phyloP scores from a whole-genome alignment of 2,888 invertebrate genomes.

The Acleris emargana region DNA sequence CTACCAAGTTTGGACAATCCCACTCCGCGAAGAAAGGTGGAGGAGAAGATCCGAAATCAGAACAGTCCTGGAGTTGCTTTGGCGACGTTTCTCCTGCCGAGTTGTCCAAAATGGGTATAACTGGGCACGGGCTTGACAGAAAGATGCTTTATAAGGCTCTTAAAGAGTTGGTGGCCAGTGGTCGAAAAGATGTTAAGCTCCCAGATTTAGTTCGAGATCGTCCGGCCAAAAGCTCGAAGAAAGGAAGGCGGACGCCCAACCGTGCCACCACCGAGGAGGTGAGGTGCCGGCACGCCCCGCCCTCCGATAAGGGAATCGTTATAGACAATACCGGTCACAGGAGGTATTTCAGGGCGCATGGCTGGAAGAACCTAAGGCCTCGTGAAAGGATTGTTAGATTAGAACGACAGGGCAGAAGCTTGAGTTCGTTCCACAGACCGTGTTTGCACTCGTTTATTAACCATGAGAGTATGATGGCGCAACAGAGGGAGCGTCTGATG shows the following conservation, averaged over 20 bases:
- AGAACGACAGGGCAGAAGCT: constrained; percentile 61
- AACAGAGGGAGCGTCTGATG: constrained; percentile 50
- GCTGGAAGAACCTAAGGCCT: constrained; percentile 55
- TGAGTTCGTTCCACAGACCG: constrained; percentile 73
- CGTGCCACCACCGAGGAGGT: constrained; percentile 41
- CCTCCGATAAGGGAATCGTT: constrained; percentile 66
- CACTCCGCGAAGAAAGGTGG: constrained; percentile 31
- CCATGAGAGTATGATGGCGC: constrained; percentile 59
- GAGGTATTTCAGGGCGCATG: constrained; percentile 61
- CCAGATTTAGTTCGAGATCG: constrained; percentile 57
- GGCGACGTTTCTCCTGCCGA: constrained; percentile 62
- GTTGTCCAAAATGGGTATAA: constrained; percentile 69
- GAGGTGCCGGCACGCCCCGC: constrained; percentile 62
- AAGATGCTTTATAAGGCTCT: constrained; percentile 59
- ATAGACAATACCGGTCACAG: constrained; percentile 65
- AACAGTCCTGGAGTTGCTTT: constrained; percentile 71
- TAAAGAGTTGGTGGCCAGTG: constrained; percentile 58
- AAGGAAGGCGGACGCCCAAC: constrained; percentile 31
- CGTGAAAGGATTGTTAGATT: constrained; percentile 55
- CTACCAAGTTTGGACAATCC: neutral
- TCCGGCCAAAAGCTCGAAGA: constrained; percentile 44
- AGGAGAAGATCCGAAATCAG: constrained; percentile 47
- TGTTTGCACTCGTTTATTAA: constrained; percentile 72
- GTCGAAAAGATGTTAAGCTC: constrained; percentile 57
- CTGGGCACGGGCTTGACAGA: constrained; percentile 72